Evolutionary conservation across 2,888 invertebrate genomes (phyloP), one percentile per base, ranked within the genome.

Genomic region (Stenodera caucasica): DNA sequence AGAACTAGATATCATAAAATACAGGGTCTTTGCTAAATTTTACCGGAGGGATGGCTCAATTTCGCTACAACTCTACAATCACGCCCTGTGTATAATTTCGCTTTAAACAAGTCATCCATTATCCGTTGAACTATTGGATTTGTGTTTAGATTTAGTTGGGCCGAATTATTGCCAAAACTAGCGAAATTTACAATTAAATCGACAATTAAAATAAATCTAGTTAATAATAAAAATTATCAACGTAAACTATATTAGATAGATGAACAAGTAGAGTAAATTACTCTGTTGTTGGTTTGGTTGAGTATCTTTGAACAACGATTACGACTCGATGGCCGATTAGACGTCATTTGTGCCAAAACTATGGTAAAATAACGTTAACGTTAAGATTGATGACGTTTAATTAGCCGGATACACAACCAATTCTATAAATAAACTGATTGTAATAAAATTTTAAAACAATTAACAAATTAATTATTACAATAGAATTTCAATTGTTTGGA

Each of bases 221-320:
- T 32, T 14, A 12, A 14, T 35, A 6, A 40, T n/a, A 40, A 18
- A n/a, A 14, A 14, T 51, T 55, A 60, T 58, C 60, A 57, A 60
- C 53, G 75, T 76, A 76, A 73, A 73, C 78, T 77, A 78, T n/a
- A n/a, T 79, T 78, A 78, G 77, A 78, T 78, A 77, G 78, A 71
- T 64, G 53, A 61, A 57, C 70, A 66, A 68, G 77, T 78, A 78
- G 78, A 78, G 78, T 79, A 78, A 78, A 79, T 79, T 78, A 78
- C 78, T 78, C 78, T 75, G 67, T 49, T 40, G 40, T 40, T 40
- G 40, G 21, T 9, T 21, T 40, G 40, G 18, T 40, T 18, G 40
- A 21, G 40, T 18, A 9, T 18, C 18, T 18, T 40, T 12, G 2
- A 2, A 40, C 21, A 40, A 40, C 40, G 3, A 18, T 8, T 18